Percentiles rank a stretch among this genome's conserved stretches.
phyloP scores from a whole-genome alignment of 2,113 vertebrate species.

The Brachyhypopomus occidentalis region DNA sequence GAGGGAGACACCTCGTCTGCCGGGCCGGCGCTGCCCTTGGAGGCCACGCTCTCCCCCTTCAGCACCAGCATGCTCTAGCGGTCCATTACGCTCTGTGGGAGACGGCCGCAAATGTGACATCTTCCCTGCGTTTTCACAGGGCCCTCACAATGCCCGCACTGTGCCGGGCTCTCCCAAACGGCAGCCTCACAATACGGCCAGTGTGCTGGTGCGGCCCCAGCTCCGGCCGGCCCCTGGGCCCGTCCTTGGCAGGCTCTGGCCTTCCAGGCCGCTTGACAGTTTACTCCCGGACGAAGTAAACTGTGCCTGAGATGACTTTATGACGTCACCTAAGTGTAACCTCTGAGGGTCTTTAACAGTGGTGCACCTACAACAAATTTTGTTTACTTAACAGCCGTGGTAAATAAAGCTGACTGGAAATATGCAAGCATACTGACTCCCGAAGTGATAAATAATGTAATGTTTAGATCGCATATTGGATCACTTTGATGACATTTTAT shows the following conservation, averaged over 20 bases:
- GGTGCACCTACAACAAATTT: neutral
- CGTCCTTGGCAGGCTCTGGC: neutral
- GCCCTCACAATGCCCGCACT: slow-evolving; percentile 36
- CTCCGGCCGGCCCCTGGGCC: neutral
- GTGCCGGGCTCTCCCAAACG: slow-evolving; percentile 10
- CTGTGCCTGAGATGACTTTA: neutral
- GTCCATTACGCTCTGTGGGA: slow-evolving; percentile 7
- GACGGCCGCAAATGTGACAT: slow-evolving; percentile 7
- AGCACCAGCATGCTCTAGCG: neutral
- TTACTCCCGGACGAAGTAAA: neutral
- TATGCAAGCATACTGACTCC: too few relatives aligned
- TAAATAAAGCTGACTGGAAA: too few relatives aligned
- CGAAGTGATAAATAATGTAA: too few relatives aligned
- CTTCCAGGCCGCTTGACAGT: neutral
- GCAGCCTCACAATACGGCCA: slow-evolving; percentile 38
- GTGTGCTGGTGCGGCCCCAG: slow-evolving; percentile 20
- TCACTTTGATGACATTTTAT: too few relatives aligned
- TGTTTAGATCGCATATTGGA: too few relatives aligned
- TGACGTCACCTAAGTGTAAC: neutral
- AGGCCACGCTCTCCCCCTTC: too few relatives aligned
- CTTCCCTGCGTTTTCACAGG: slow-evolving; percentile 36
- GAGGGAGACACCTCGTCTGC: neutral
- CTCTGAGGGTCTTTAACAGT: neutral
- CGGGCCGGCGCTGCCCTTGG: neutral
- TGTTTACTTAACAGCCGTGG: too few relatives aligned